Conservation (phyloP, 2,113 vertebrate genomes). For the Rhombomys opimus region DNA sequence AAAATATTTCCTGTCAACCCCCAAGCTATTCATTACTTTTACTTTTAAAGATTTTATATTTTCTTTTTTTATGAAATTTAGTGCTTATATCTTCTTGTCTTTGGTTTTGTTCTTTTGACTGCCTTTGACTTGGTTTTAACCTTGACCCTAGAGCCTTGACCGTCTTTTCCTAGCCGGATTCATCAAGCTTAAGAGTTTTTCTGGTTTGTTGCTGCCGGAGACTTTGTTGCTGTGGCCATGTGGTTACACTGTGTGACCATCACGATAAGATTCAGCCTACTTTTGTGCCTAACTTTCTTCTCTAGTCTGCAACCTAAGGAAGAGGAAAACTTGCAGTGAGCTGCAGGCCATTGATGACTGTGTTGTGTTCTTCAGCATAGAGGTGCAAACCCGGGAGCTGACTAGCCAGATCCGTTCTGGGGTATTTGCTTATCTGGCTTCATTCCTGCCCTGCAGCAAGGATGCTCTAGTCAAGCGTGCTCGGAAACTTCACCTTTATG, state of each 20-base stretch:
- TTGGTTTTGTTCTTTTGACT: not conserved
- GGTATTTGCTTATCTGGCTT: slow-evolving; percentile 93
- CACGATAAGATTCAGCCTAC: not conserved
- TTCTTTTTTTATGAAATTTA: slow-evolving; percentile 28
- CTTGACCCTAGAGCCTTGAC: slow-evolving; percentile 23
- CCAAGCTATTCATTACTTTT: not conserved
- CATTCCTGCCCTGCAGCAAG: slow-evolving; percentile 95
- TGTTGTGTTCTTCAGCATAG: slow-evolving; percentile 89
- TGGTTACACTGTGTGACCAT: not conserved
- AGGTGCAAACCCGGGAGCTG: slow-evolving; percentile 92
- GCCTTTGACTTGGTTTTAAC: slow-evolving; percentile 3
- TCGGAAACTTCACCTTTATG: slow-evolving; percentile 90
- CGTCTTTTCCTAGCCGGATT: not conserved
- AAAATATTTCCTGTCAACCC: slow-evolving; percentile 8
- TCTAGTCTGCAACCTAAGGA: not conserved
- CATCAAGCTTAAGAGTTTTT: not conserved
- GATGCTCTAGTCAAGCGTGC: slow-evolving; percentile 93
- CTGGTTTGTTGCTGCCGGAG: not conserved
- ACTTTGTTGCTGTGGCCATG: not conserved
- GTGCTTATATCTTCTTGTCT: not conserved
- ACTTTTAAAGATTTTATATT: slow-evolving; percentile 22
- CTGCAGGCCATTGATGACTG: not conserved
- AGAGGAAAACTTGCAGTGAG: not conserved
- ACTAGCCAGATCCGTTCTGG: slow-evolving; percentile 91
- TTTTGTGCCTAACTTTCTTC: not conserved